Base-by-base conservation (phyloP, 2,888 invertebrate species). In the Colostygia pectinataria region DNA sequence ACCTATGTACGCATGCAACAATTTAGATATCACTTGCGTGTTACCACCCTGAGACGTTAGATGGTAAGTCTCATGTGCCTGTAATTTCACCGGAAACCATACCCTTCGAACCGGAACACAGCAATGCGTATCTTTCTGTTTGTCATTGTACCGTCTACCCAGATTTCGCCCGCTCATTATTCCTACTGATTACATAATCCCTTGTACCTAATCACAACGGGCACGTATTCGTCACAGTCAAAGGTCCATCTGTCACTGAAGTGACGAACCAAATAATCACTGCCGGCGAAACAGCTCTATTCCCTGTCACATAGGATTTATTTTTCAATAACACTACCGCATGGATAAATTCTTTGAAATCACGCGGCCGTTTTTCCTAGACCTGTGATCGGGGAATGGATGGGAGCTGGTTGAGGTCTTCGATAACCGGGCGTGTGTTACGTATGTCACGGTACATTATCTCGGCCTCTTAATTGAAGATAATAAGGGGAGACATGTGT, bases 401-500 rank as follows among this genome's bases (percentile, higher is more conserved):
- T 38, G 20, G 32, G 33, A 18, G 39, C 45, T 41, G 25, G 33
- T 25, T 38, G 28, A 52, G 80, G 55, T 77, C 83, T 56, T 77
- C 79, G 79, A 59, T 60, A 55, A 52, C 64, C 76, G 73, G 66
- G 65, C 73, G 7, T 29, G 31, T 55, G 55, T 57, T 53, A 57
- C 81, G 81, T 86, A 86, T 83, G 87, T 84, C 87, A 83, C 79
- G 80, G 77, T 76, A 78, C 75, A 84, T 86, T 89, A 88, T 88
- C 87, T 74, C 80, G 73, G 81, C 74, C 80, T 85, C 88, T 87
- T 89, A 89, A 89, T 89, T 89, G 89, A 88, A 86, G 86, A 89
- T 89, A 88, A 88, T 88, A 86, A 83, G 86, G 80, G 81, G 72
- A 80, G 85, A 84, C 87, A 88, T 88, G 79, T 88, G 86, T 88